Evolutionary conservation across 2,113 vertebrate species (phyloP).

Genomic region (Nerophis lumbriciformis): DNA sequence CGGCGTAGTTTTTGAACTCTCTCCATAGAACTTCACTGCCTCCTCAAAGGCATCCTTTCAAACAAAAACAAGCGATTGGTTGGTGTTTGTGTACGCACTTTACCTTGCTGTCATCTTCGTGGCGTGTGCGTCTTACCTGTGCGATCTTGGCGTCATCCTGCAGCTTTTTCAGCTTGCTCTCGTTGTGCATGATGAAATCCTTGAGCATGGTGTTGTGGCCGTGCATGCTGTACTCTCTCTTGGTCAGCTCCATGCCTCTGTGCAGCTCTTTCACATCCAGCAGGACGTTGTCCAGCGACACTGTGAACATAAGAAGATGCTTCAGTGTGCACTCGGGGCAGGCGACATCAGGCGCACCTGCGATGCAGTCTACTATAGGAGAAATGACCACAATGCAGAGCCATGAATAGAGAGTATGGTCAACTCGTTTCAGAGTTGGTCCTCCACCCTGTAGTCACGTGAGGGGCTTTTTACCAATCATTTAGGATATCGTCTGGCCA

Average conservation of each 20-base stretch:
- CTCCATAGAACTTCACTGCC: constrained; percentile 89
- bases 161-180: constrained; percentile 88
- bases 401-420: too few relatives aligned
- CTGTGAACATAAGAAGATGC: constrained; percentile 51
- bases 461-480: too few relatives aligned
- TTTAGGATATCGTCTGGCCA: too few relatives aligned
- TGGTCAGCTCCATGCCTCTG: constrained; percentile 90
- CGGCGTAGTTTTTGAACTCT: constrained; percentile 91
- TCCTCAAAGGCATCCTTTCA: constrained; percentile 87
- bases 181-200: constrained; percentile 80
- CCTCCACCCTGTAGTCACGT: too few relatives aligned
- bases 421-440: too few relatives aligned
- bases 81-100: background rate
- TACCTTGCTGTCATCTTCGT: background rate
- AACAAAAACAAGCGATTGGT: background rate
- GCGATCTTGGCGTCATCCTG: constrained; percentile 90
- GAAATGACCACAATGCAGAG: too few relatives aligned
- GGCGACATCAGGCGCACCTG: background rate
- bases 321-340: background rate
- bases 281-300: constrained; percentile 92
- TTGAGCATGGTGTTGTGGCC: constrained; percentile 86
- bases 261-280: constrained; percentile 92
- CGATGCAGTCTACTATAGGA: background rate
- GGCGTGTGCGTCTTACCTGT: constrained; percentile 68
- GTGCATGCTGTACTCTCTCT: constrained; percentile 84